These are phyloP conservation scores for Linyphia triangularis DNA, from an alignment of 2,888 invertebrate genomes.

Conservation along the genomic window DNA sequence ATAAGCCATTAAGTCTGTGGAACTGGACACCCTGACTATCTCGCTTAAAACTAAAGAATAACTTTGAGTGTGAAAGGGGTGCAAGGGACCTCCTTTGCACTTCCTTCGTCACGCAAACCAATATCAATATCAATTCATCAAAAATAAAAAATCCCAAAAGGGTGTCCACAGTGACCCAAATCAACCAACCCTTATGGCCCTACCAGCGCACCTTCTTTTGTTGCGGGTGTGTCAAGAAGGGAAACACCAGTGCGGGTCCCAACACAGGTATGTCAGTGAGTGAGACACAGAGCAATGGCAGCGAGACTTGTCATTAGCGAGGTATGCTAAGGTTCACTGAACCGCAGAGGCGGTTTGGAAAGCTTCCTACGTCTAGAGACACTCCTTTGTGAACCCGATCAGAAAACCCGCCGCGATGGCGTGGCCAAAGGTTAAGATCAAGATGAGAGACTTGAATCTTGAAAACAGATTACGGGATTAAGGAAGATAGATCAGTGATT, in stretches of 20 bases:
- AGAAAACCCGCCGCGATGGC: conserved; percentile 17
- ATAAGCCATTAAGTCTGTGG: too few species aligned
- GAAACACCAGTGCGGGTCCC: not conserved
- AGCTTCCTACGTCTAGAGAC: conserved; percentile 30
- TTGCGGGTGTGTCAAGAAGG: too few species aligned
- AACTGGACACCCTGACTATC: too few species aligned
- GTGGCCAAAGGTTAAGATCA: conserved; percentile 22
- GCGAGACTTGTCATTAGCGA: conserved; percentile 43
- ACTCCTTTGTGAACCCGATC: conserved; percentile 33
- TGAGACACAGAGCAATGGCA: conserved; percentile 34
- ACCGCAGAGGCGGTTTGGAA: conserved; percentile 29
- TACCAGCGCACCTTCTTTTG: not conserved
- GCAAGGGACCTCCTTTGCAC: too few species aligned
- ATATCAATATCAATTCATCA: too few species aligned
- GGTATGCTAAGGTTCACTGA: conserved; percentile 58
- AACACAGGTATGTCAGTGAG: conserved; percentile 30
- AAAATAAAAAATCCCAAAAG: too few species aligned
- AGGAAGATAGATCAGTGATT: conserved; percentile 3
- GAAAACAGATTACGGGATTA: not conserved
- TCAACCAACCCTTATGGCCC: not conserved
- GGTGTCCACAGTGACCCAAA: not conserved
- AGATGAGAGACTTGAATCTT: conserved; percentile 8
- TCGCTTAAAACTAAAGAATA: too few species aligned
- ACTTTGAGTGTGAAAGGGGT: too few species aligned
- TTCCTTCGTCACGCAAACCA: too few species aligned